Evolutionary conservation across 2,113 vertebrate genomes (phyloP), one percentile per base, ranked within the genome.

Genomic region (Lipophrys pholis): DNA sequence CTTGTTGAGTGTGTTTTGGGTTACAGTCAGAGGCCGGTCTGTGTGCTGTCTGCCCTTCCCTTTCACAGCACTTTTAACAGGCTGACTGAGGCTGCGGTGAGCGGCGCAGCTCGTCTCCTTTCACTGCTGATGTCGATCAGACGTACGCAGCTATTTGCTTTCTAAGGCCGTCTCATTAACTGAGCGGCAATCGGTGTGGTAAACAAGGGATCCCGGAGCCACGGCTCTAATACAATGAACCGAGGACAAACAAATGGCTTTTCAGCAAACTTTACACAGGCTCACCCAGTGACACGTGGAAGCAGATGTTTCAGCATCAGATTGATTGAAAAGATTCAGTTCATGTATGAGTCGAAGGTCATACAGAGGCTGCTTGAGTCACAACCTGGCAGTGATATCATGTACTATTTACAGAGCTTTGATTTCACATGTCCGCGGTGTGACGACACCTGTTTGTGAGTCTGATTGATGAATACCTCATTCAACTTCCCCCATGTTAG

Each of bases 141-240:
- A 72, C 62, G 51, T 55, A 12, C 16, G 46, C 16, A 42, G 12
- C 70, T 73, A 64, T 84, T 84, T 86, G 5, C 65, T 74, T 52
- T 78, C 8, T 35, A 68, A 81, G 73, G 50, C 80, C 50, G 12
- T 56, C 75, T 75, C 58, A 71, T 84, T 73, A 83, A 53, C 36
- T 6, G 69, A 64, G 69, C 64, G 6, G 64, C 63, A 39, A 73
- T 66, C 71, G 55, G 15, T 66, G 60, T 43, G 66, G 73, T 16
- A 16, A 88, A 83, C 70, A 88, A 83, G 67, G 8, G n/a, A 74
- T 68, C 71, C 38, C 62, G 43, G 66, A 82, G 66, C 62, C 38
- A 73, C 52, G n/a, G 45, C 35, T 17, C 10, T 74, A 63, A 70
- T 71, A 50, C 46, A 21, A 45, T 59, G 49, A 81, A 63, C 42